Evolutionary conservation across 2,888 invertebrate genomes (phyloP).

Genomic region (Carcina quercana): DNA sequence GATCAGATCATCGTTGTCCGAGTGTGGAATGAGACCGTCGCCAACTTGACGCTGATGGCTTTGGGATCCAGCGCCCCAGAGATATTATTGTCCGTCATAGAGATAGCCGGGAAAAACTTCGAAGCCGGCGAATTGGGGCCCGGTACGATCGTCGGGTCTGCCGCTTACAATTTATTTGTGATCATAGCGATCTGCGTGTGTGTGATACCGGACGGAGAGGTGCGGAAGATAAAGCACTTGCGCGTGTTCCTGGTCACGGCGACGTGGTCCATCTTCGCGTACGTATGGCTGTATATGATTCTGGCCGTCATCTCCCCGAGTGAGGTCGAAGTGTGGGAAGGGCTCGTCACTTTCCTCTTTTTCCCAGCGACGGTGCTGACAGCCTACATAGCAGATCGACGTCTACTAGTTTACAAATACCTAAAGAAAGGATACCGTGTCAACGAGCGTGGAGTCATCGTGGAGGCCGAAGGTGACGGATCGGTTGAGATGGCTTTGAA

Average conservation of each 20-base stretch:
- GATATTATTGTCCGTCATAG: constrained; percentile 97
- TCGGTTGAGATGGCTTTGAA: constrained; percentile 80
- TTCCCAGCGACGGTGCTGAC: constrained; percentile 97
- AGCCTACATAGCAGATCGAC: constrained; percentile 96
- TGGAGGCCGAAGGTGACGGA: constrained; percentile 87
- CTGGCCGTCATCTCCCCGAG: constrained; percentile 90
- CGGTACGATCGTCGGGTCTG: constrained; percentile 98
- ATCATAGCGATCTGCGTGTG: constrained; percentile 96
- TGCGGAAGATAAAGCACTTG: constrained; percentile 95
- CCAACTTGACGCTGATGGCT: constrained; percentile 98
- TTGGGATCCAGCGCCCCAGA: constrained; percentile 99
- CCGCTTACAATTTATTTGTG: constrained; percentile 98
- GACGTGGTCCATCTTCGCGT: constrained; percentile 98
- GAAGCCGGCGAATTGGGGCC: constrained; percentile 98
- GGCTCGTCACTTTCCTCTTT: constrained; percentile 94
- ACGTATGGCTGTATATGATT: constrained; percentile 98
- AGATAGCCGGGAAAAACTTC: constrained; percentile 96
- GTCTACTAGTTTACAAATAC: constrained; percentile 89
- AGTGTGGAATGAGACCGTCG: constrained; percentile 99
- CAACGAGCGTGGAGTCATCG: constrained; percentile 92
- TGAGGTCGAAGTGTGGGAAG: constrained; percentile 98
- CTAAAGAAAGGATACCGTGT: constrained; percentile 92
- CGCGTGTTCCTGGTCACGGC: constrained; percentile 98
- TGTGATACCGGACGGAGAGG: constrained; percentile 93
- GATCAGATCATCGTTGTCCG: constrained; percentile 94